phyloP scores from a whole-genome alignment of 2,888 invertebrate species.

The Ennomos erosarius region DNA sequence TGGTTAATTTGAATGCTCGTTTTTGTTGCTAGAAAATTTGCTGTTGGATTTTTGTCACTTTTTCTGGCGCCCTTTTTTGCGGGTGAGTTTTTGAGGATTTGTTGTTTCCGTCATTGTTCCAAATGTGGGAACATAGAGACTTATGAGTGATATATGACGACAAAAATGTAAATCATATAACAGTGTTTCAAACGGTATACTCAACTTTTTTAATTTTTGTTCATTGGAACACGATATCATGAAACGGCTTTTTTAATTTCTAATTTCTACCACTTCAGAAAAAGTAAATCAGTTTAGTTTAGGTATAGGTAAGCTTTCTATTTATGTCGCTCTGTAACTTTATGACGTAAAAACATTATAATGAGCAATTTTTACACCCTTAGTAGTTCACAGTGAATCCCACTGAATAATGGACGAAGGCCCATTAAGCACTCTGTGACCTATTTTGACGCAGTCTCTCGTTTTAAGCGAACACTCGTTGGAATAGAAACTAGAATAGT shows the following conservation, averaged over 20 bases:
- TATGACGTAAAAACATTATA: constrained; percentile 16
- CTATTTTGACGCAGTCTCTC: constrained; percentile 49
- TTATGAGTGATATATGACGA: constrained; percentile 11
- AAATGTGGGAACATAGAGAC: constrained; percentile 27
- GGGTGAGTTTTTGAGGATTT: constrained; percentile 44
- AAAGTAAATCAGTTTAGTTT: too few species aligned
- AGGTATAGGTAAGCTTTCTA: too few species aligned
- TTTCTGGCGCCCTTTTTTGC: constrained; percentile 46
- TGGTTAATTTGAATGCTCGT: constrained; percentile 78
- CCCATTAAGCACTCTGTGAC: constrained; percentile 53
- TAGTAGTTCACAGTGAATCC: constrained; percentile 43
- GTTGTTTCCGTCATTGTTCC: constrained; percentile 41
- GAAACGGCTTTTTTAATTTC: too few species aligned
- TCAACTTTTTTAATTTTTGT: too few species aligned
- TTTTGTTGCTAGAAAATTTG: constrained; percentile 67
- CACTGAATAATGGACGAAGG: constrained; percentile 54
- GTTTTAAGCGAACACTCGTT: constrained; percentile 43
- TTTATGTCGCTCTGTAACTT: too few species aligned
- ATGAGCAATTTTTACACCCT: constrained; percentile 34
- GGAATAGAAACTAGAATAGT: constrained; percentile 38
- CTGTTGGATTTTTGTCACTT: constrained; percentile 62
- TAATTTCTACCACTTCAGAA: too few species aligned
- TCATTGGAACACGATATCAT: too few species aligned
- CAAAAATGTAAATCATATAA: too few species aligned
- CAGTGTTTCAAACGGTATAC: too few species aligned